Evolutionary conservation across 2,797 vertebrate genomes (phyloP).

Genomic region (Otus scops): DNA sequence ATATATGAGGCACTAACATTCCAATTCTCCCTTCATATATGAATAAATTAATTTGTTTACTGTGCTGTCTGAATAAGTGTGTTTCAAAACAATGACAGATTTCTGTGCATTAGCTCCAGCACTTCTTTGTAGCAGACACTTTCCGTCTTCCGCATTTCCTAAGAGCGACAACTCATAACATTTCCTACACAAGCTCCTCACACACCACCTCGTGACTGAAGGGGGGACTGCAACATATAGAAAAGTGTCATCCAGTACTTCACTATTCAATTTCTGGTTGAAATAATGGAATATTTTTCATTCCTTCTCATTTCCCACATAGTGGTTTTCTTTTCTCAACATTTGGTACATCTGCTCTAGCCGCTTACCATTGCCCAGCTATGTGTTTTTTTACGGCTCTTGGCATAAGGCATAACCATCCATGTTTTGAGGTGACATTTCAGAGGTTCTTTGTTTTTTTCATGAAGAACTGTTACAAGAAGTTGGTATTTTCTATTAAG

Average conservation of each 20-base stretch:
- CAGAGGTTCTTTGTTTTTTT: not conserved
- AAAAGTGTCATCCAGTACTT: not conserved
- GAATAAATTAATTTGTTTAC: constrained; percentile 32
- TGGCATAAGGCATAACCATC: not conserved
- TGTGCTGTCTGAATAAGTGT: not conserved
- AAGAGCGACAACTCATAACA: not conserved
- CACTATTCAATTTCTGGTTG: not conserved
- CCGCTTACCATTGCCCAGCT: not conserved
- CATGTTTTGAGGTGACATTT: not conserved
- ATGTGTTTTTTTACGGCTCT: not conserved
- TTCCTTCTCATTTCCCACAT: not conserved
- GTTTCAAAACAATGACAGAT: not conserved
- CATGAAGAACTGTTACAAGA: not conserved
- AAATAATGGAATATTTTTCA: not conserved
- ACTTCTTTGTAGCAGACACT: not conserved
- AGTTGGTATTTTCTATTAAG: not conserved
- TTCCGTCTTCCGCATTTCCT: not conserved
- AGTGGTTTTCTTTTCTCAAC: not conserved
- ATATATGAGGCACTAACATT: not conserved
- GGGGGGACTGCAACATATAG: not conserved
- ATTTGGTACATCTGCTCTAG: not conserved
- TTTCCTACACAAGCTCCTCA: constrained; percentile 5
- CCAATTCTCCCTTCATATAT: not conserved
- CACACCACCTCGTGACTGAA: constrained; percentile 32
- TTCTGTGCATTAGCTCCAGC: not conserved